phyloP scores from a whole-genome alignment of 2,888 invertebrate species.

The Lasioglossum leucozonium region DNA sequence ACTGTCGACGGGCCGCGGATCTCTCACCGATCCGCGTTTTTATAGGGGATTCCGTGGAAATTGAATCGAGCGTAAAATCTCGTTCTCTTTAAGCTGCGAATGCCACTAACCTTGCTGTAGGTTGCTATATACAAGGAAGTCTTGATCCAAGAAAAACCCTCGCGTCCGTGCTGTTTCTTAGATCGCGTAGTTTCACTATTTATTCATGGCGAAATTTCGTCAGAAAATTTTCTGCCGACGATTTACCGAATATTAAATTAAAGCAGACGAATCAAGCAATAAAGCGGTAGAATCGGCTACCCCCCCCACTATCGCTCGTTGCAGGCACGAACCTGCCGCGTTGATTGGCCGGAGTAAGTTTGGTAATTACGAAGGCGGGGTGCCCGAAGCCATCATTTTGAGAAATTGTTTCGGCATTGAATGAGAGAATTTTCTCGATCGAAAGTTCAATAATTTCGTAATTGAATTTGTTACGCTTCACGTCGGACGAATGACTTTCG shows the following conservation, averaged over 20 bases:
- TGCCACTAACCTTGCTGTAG: neutral
- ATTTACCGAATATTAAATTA: no score
- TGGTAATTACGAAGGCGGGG: no score
- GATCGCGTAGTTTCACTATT: no score
- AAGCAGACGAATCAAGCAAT: no score
- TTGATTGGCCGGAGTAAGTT: no score
- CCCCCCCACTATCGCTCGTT: no score
- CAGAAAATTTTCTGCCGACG: no score
- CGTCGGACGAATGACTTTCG: neutral
- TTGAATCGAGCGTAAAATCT: neutral
- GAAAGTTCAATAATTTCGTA: neutral
- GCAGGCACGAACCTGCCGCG: no score
- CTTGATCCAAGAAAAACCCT: no score
- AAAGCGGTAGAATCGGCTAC: no score
- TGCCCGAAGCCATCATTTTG: neutral
- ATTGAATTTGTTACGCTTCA: neutral
- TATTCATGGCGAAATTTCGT: no score
- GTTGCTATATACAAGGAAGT: neutral
- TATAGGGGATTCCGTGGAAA: neutral
- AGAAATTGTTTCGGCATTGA: neutral
- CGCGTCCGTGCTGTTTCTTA: no score
- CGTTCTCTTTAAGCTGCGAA: neutral
- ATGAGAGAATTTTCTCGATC: neutral
- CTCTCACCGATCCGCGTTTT: neutral
- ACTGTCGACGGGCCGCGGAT: neutral